Evolutionary conservation across 2,888 invertebrate species (phyloP).

Genomic region (Trissoscelio sp.): DNA sequence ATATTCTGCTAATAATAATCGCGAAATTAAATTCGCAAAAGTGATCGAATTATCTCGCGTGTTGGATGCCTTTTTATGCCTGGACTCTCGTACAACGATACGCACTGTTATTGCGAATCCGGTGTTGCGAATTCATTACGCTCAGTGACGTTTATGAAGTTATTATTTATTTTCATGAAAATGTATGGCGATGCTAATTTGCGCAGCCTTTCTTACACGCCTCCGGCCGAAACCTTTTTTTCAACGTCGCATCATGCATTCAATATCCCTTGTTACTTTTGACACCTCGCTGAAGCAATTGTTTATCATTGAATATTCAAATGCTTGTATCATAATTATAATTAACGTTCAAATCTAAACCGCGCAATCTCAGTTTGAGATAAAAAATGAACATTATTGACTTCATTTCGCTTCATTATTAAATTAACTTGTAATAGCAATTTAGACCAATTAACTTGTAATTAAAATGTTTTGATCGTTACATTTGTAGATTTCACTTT

Average conservation of each 20-base stretch:
- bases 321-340: constrained; percentile 35
- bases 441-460: constrained; percentile 65
- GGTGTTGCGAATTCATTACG: constrained; percentile 72
- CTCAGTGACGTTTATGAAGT: constrained; percentile 64
- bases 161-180: constrained; percentile 65
- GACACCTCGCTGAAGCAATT: constrained; percentile 16
- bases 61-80: constrained; percentile 54
- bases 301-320: constrained; percentile 33
- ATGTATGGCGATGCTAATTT: constrained; percentile 55
- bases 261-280: constrained; percentile 20
- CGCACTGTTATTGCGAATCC: constrained; percentile 64
- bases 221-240: constrained; percentile 1
- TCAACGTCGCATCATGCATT: not conserved
- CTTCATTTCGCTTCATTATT: constrained; percentile 57
- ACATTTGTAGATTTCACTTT: constrained; percentile 66
- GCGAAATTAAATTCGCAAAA: constrained; percentile 57
- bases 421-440: constrained; percentile 63
- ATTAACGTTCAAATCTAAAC: constrained; percentile 36
- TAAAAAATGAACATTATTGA: constrained; percentile 56
- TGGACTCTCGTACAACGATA: constrained; percentile 47
- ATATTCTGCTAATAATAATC: constrained; percentile 47
- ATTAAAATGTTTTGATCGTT: constrained; percentile 65
- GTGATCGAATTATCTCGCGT: constrained; percentile 64
- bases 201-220: not conserved
- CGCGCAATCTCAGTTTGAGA: constrained; percentile 27